Evolutionary conservation across 2,113 vertebrate genomes (phyloP).

Genomic region (Sebastes fasciatus): DNA sequence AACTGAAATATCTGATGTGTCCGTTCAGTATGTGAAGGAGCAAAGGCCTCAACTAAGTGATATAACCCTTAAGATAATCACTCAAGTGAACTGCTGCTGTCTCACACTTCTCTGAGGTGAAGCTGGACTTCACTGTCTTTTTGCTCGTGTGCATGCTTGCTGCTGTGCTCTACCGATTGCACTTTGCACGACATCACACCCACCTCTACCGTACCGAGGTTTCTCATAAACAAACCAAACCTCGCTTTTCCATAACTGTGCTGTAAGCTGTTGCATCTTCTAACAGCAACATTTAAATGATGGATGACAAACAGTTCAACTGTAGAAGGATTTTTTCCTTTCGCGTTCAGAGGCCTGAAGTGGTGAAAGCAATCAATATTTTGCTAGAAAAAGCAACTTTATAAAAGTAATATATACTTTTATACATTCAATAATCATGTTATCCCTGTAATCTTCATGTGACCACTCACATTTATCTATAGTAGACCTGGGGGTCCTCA

Average conservation of each 20-base stretch:
- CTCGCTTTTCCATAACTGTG: conserved; percentile 8
- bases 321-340: background rate
- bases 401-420: background rate
- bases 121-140: conserved; percentile 9
- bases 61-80: background rate
- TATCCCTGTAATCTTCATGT: background rate
- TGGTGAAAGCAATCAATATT: background rate
- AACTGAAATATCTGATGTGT: too few relatives aligned
- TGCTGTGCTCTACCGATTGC: conserved; percentile 27
- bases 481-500: background rate
- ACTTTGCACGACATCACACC: conserved; percentile 54
- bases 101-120: conserved; percentile 21
- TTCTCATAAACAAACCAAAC: conserved; percentile 53
- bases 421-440: background rate
- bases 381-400: background rate
- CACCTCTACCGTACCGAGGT: conserved; percentile 21
- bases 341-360: background rate
- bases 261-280: conserved; percentile 16
- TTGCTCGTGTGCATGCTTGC: conserved; percentile 31
- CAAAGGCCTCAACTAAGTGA: too few relatives aligned
- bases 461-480: background rate
- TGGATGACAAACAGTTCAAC: background rate
- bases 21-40: too few relatives aligned
- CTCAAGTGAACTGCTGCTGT: background rate
- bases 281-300: conserved; percentile 22